Base-by-base conservation (phyloP, 2,113 vertebrate genomes). In the Microcebus griseorufus region DNA sequence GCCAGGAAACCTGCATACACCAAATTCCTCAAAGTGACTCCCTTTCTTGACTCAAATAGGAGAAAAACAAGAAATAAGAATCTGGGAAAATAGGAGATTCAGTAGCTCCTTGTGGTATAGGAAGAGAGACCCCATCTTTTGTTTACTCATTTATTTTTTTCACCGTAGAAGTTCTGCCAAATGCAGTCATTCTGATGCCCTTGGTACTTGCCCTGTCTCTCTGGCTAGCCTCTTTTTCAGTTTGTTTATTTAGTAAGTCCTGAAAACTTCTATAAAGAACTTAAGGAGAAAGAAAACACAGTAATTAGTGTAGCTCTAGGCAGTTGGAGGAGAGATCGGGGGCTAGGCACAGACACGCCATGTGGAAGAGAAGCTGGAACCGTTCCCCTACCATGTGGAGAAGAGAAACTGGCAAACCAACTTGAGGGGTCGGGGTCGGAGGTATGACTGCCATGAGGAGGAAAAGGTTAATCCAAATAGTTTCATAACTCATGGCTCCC, bases 321-420 rank as follows among this genome's bases (percentile, higher is more conserved):
- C 48, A 37, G 39, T 12, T 48, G 51, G 76, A 88, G 79, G 65
- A 80, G 37, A 82, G 17, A 13, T 8, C 69, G 34, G 6, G 29
- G 22, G n/a, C 90, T 18, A 3, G 27, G 37, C 3, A 1, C 14
- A 53, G 37, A 70, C 12, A 12, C 2, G 3, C 34, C 34, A 5
- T 51, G 42, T 75, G 86, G 42, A 84, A 60, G 84, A 60, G 45
- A 70, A 64, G 69, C 85, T 84, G 85, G 48, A 58, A 67, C 65
- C 17, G 8, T 45, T 42, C 39, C 48, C 69, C 89, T 11, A 7
- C n/a, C 72, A n/a, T 2, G 70, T 53, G 39, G 69, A 73, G 48
- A 60, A 73, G 55, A 96, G 64, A 83, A 94, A 69, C 69, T 80
- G 92, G 85, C 94, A 73, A 81, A 83, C 25, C 13, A 20, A 42